Percentiles rank a stretch among this genome's conserved stretches.
Conservation (phyloP, 2,888 invertebrate species). For the Parasteatoda lunata region DNA sequence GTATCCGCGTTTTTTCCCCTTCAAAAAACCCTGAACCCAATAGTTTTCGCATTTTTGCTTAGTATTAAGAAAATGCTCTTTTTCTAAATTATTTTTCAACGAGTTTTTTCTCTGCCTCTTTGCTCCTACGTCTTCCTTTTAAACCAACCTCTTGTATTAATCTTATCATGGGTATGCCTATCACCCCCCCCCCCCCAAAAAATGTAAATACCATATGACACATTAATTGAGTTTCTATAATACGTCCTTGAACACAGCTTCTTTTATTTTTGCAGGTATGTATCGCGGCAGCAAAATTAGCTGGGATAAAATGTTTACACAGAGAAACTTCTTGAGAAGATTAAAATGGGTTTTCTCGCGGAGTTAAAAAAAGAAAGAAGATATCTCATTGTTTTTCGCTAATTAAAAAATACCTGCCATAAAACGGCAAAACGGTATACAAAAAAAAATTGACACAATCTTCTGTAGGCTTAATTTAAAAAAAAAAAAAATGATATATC, state of each 20-base stretch:
- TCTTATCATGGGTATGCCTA: slow-evolving; percentile 27
- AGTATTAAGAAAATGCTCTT: slow-evolving; percentile 13
- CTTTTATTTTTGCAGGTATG: slow-evolving; percentile 36
- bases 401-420: neutral
- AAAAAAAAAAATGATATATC: too few relatives aligned
- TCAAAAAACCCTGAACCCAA: slow-evolving; percentile 15
- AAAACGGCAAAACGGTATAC: too few relatives aligned
- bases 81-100: neutral
- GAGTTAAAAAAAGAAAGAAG: neutral
- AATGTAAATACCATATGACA: slow-evolving; percentile 58
- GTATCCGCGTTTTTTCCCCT: slow-evolving; percentile 11
- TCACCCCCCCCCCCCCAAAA: slow-evolving; percentile 30
- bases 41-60: slow-evolving; percentile 15
- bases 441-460: too few relatives aligned
- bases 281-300: slow-evolving; percentile 49
- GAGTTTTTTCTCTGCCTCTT: slow-evolving; percentile 15
- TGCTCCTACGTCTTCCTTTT: slow-evolving; percentile 6
- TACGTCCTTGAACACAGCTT: slow-evolving; percentile 38
- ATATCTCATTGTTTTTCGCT: neutral
- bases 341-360: slow-evolving; percentile 33
- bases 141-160: slow-evolving; percentile 28
- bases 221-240: slow-evolving; percentile 47
- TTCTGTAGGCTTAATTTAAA: too few relatives aligned
- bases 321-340: slow-evolving; percentile 25
- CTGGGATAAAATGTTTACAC: slow-evolving; percentile 53